Conservation (phyloP, 2,113 vertebrate species). For the Brachyhypopomus gauderio region DNA sequence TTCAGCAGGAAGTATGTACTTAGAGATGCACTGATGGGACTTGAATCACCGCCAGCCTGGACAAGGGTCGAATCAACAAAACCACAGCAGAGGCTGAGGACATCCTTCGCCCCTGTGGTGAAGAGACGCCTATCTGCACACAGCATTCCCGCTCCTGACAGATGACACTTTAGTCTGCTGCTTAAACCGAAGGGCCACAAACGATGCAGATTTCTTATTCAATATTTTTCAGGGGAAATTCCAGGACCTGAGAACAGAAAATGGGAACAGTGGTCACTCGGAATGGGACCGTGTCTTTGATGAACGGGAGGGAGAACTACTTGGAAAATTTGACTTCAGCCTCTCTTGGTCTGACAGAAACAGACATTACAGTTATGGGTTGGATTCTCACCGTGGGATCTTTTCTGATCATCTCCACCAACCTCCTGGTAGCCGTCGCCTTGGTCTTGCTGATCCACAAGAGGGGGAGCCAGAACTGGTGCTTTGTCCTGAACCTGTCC, state of each 20-base stretch:
- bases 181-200: neutral
- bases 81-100: constrained; percentile 23
- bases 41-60: constrained; percentile 53
- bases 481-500: constrained; percentile 86
- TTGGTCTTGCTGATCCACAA: constrained; percentile 79
- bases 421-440: constrained; percentile 73
- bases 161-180: constrained; percentile 24
- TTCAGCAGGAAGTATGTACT: constrained; percentile 46
- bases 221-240: neutral
- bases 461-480: constrained; percentile 77
- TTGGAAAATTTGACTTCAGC: neutral
- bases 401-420: constrained; percentile 81
- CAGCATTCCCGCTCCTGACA: constrained; percentile 32
- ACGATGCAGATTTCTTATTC: neutral
- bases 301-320: neutral
- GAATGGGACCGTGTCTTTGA: constrained; percentile 22
- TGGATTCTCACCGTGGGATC: constrained; percentile 76
- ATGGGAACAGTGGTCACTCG: constrained; percentile 27
- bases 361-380: constrained; percentile 64
- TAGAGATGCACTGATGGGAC: constrained; percentile 42
- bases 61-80: constrained; percentile 55
- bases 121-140: constrained; percentile 20
- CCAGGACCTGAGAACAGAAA: neutral
- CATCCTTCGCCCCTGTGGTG: constrained; percentile 23
- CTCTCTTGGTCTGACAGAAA: constrained; percentile 19